Percentiles rank a stretch among this genome's conserved stretches.
Evolutionary conservation across 2,797 vertebrate genomes (phyloP).

Genomic region (Enteromius fasciolatus): DNA sequence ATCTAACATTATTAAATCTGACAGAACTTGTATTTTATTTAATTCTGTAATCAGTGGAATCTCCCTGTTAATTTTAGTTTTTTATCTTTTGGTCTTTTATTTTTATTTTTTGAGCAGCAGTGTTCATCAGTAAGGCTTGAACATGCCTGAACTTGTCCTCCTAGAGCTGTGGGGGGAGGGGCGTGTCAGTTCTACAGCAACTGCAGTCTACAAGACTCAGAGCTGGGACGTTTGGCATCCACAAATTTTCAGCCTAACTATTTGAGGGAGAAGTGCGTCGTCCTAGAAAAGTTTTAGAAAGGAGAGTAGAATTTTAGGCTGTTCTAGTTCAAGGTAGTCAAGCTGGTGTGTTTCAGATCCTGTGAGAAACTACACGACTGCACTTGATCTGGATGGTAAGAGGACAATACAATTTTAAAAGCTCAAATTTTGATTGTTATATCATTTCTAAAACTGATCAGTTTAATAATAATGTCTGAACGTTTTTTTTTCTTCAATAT

Average conservation of each 20-base stretch:
- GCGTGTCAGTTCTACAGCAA: background rate
- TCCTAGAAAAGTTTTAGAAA: background rate
- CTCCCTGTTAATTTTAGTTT: background rate
- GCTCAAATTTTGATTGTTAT: background rate
- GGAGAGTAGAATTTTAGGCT: background rate
- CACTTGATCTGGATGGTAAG: constrained; percentile 31
- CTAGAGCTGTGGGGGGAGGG: constrained; percentile 28
- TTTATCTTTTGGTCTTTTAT: background rate
- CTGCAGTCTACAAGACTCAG: constrained; percentile 10
- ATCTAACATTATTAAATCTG: background rate
- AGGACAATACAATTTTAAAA: background rate
- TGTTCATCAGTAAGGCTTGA: background rate
- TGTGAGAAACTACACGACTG: constrained; percentile 11
- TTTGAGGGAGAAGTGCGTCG: background rate
- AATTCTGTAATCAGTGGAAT: background rate
- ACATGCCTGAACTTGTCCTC: constrained; percentile 64
- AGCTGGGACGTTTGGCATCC: background rate
- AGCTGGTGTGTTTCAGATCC: constrained; percentile 22
- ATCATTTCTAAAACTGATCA: no score
- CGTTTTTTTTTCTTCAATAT: no score
- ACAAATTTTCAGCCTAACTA: background rate
- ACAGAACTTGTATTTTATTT: background rate
- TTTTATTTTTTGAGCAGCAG: background rate
- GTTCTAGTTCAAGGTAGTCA: background rate
- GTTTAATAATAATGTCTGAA: background rate